Evolutionary conservation across 2,888 invertebrate species (phyloP).

Genomic region (Alcis repandata): DNA sequence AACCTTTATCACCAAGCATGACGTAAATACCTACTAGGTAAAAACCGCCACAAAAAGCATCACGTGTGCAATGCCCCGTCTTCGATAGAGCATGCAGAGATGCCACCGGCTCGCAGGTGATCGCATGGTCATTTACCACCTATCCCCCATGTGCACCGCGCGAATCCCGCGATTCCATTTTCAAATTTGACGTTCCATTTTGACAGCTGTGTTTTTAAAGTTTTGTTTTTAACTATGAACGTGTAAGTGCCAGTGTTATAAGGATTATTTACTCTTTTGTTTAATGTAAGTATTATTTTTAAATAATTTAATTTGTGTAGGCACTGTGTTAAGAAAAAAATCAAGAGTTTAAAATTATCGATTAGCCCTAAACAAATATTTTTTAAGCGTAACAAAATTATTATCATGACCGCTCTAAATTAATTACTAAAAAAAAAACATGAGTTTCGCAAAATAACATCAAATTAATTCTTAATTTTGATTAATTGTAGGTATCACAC

Average conservation of each 20-base stretch:
- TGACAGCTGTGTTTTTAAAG: slow-evolving; percentile 37
- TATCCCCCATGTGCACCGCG: slow-evolving; percentile 71
- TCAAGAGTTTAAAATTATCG: too few species aligned
- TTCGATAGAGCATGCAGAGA: slow-evolving; percentile 46
- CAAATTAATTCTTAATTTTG: not conserved
- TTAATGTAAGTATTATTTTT: slow-evolving; percentile 39
- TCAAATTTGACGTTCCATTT: slow-evolving; percentile 39
- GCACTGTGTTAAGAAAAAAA: not conserved
- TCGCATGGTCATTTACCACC: slow-evolving; percentile 75
- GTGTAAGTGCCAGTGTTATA: slow-evolving; percentile 45
- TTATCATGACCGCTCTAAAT: too few species aligned
- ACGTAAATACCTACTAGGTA: slow-evolving; percentile 2
- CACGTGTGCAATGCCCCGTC: slow-evolving; percentile 40
- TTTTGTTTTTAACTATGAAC: slow-evolving; percentile 41
- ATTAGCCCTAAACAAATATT: too few species aligned
- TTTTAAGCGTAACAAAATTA: too few species aligned
- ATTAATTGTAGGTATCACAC: not conserved
- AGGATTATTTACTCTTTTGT: slow-evolving; percentile 36
- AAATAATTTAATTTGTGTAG: not conserved
- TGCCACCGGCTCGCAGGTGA: slow-evolving; percentile 60
- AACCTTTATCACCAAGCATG: slow-evolving; percentile 5
- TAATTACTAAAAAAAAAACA: too few species aligned
- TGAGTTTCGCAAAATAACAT: not conserved
- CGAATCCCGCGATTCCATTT: slow-evolving; percentile 51
- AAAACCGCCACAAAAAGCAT: slow-evolving; percentile 31